These are phyloP conservation scores for Scaptomyza reducta DNA, from an alignment of 2,888 invertebrate species.

Conservation along the genomic window DNA sequence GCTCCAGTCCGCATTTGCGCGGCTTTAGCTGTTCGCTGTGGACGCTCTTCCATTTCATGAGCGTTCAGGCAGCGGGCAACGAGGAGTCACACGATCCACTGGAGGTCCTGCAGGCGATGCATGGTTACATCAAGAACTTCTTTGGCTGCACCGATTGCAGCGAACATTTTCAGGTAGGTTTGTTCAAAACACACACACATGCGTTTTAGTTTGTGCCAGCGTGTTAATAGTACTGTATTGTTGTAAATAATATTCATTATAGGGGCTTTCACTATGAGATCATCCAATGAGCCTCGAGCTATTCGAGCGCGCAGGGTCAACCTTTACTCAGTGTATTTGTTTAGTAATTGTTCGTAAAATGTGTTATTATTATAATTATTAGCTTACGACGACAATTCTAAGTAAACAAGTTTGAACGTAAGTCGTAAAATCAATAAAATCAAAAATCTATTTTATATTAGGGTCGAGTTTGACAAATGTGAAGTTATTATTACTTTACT, in stretches of 20 bases:
- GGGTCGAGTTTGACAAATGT: too few relatives aligned
- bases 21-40: constrained; percentile 98
- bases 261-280: constrained; percentile 48
- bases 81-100: constrained; percentile 86
- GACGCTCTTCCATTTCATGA: constrained; percentile 96
- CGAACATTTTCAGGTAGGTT: constrained; percentile 90
- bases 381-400: constrained; percentile 1
- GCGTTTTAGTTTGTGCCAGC: constrained; percentile 14
- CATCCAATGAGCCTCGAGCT: constrained; percentile 10
- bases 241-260: background rate
- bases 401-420: background rate
- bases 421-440: background rate
- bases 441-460: background rate
- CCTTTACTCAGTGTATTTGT: background rate
- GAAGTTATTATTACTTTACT: background rate
- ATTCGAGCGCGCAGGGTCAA: background rate
- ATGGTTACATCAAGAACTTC: constrained; percentile 94
- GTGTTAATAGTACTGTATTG: constrained; percentile 30
- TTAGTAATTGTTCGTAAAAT: constrained; percentile 1
- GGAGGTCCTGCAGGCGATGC: constrained; percentile 92
- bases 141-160: constrained; percentile 97
- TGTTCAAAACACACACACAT: constrained; percentile 4
- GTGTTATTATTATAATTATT: background rate
- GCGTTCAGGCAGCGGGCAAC: constrained; percentile 89
- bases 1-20: constrained; percentile 89